A percentile compares a stretch with the other conserved stretches of the same genome.
These are phyloP conservation scores for Bradypus variegatus DNA, from an alignment of 2,797 vertebrate genomes.

Conservation along the genomic window DNA sequence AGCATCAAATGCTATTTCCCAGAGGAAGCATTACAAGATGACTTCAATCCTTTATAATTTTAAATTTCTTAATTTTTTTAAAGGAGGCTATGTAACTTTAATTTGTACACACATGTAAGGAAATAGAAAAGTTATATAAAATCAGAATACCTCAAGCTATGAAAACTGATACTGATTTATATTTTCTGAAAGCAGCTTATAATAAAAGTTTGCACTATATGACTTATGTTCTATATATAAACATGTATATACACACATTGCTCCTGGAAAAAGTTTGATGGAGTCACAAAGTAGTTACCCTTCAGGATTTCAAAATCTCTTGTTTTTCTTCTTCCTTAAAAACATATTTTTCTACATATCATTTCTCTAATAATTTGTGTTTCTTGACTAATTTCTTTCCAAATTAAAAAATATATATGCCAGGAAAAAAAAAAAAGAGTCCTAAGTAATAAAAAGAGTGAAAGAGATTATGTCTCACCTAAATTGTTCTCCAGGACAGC, in stretches of 20 bases:
- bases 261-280: not conserved
- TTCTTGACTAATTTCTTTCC: not conserved
- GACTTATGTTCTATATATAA: not conserved
- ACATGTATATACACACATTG: not conserved
- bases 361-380: not conserved
- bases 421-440: not conserved
- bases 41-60: not conserved
- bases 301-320: not conserved
- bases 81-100: not conserved
- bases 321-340: not conserved
- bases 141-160: not conserved
- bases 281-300: not conserved
- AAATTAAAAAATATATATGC: not conserved
- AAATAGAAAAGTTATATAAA: not conserved
- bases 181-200: not conserved
- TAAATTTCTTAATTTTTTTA: not conserved
- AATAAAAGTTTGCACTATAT: not conserved
- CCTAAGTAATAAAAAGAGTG: not conserved
- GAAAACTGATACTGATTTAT: not conserved
- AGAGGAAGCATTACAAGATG: not conserved
- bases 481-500: conserved; percentile 85
- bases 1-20: not conserved
- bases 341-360: too few species aligned
- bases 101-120: not conserved
- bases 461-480: conserved; percentile 74